Conservation (phyloP, 1,140 invertebrate genomes). For the Tetramorium alpestre region DNA sequence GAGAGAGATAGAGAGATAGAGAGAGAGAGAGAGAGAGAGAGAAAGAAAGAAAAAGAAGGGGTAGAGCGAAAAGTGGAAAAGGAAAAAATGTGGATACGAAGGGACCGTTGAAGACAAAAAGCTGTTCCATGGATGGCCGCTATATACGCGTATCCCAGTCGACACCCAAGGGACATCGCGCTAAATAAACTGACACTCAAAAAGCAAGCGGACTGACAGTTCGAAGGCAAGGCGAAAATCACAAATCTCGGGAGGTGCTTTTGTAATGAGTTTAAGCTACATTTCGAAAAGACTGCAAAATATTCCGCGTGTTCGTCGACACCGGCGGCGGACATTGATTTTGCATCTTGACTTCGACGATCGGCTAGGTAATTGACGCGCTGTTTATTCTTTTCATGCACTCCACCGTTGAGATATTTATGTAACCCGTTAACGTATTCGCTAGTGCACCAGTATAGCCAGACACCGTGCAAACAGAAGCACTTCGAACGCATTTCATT, state of each 20-base stretch:
- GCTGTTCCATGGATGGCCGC: slow-evolving; percentile 23
- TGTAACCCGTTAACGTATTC: slow-evolving; percentile 4
- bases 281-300: not conserved
- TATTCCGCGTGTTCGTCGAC: not conserved
- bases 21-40: not conserved
- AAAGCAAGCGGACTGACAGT: slow-evolving; percentile 70
- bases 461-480: not conserved
- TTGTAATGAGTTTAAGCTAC: slow-evolving; percentile 26
- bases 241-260: slow-evolving; percentile 60
- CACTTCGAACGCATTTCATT: not conserved
- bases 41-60: slow-evolving; percentile 29
- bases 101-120: slow-evolving; percentile 54
- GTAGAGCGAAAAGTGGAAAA: slow-evolving; percentile 18
- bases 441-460: not conserved
- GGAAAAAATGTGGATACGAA: slow-evolving; percentile 32
- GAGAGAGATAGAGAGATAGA: not conserved
- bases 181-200: slow-evolving; percentile 74
- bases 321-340: not conserved
- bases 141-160: slow-evolving; percentile 19
- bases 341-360: not conserved
- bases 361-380: not conserved
- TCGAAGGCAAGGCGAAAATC: slow-evolving; percentile 66
- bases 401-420: slow-evolving; percentile 1
- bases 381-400: slow-evolving; percentile 53
- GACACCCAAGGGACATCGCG: slow-evolving; percentile 54